Percentiles rank a stretch among this genome's conserved stretches.
Evolutionary conservation across 2,888 invertebrate genomes (phyloP).

Genomic region (Empis livida): DNA sequence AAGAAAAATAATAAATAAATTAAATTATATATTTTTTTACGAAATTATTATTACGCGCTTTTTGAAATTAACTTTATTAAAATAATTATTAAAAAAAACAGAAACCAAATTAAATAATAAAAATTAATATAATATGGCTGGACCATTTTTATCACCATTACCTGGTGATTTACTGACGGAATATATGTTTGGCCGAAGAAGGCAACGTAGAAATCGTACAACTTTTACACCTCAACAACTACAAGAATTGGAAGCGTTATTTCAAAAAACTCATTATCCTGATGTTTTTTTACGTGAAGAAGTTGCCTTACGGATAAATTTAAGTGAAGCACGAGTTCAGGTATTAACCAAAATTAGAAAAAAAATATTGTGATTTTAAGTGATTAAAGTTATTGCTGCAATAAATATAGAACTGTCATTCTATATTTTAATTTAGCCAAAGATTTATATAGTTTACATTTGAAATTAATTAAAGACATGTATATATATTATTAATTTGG

Average conservation of each 20-base stretch:
- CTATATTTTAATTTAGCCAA: too few relatives aligned
- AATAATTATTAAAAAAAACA: neutral
- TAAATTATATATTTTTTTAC: too few relatives aligned
- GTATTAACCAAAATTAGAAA: conserved; percentile 20
- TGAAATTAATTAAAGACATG: too few relatives aligned
- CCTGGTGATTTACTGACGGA: conserved; percentile 82
- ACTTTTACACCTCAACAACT: conserved; percentile 91
- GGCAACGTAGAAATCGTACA: conserved; percentile 81
- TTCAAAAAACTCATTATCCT: conserved; percentile 90
- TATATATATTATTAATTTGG: too few relatives aligned
- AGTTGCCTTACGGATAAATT: conserved; percentile 77
- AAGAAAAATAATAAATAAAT: too few relatives aligned
- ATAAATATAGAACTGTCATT: too few relatives aligned
- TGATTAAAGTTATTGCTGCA: too few relatives aligned
- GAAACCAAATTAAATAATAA: neutral
- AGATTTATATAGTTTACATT: too few relatives aligned
- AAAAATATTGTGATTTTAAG: too few relatives aligned
- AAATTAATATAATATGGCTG: conserved; percentile 49
- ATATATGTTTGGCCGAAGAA: conserved; percentile 81
- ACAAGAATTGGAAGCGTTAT: conserved; percentile 79
- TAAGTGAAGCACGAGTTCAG: conserved; percentile 88
- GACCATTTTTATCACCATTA: conserved; percentile 71
- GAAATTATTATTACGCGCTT: too few relatives aligned
- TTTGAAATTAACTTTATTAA: neutral
- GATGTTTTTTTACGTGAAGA: conserved; percentile 75